Evolutionary conservation across 1,140 invertebrate species (phyloP), one percentile per base, ranked within the genome.

Genomic region (Papilio xuthus): DNA sequence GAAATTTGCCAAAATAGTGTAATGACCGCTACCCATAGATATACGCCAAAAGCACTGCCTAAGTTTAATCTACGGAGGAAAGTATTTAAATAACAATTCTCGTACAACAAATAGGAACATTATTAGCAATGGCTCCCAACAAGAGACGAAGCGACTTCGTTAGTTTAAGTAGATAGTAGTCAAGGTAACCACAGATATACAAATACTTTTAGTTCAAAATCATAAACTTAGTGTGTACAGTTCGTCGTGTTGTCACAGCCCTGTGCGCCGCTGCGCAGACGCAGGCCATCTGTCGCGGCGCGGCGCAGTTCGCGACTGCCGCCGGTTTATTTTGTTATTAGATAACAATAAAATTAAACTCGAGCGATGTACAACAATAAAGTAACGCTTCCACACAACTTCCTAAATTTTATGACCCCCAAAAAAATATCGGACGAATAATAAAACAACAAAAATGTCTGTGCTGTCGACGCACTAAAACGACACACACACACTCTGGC

Each of bases 281-380:
- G 83, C 82, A 87, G 69, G 85, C 83, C 87, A 89, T 87, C 87
- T 89, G 88, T 87, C 83, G 88, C 72, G 50, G 41, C 83, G 88
- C 72, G 50, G 41, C 84, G 84, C 85, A 75, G 80, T 82, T 82
- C 82, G 82, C 77, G 77, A 56, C 78, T 67, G 75, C 79, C 28
- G 60, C 60, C 71, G 53, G 72, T 78, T 56, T 80, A 78, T 74
- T 67, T 56, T 42, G 74, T 76, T 76, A 76, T 76, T 60, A 76
- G 50, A 76, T 76, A 76, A 76, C 74, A 60, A 76, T 76, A 63
- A 76, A 76, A 23, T 76, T 76, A 60, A 76, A 76, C 37, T 12
- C 37, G 26, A 50, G 26, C 47, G 41, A 76, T 56, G 42, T 28
- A 76, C 20, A 15, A 76, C 26, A 63, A 76, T 63, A 76, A 41